Conservation (phyloP, 2,113 vertebrate genomes). For the Apteryx owenii region DNA sequence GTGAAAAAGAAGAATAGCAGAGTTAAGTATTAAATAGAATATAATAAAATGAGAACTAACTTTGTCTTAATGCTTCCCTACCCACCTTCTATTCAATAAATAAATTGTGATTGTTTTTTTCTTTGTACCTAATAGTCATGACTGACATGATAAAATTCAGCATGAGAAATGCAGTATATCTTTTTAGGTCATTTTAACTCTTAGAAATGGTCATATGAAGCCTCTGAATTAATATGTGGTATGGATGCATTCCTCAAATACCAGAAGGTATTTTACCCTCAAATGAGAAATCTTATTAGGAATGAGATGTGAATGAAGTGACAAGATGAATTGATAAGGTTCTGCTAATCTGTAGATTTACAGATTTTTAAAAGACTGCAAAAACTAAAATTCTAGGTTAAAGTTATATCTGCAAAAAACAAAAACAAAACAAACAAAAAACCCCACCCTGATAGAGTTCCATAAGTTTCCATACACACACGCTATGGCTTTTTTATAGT, state of each 20-base stretch:
- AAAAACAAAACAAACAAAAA: too few species aligned
- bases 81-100: background rate
- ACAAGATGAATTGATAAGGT: background rate
- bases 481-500: background rate
- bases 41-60: background rate
- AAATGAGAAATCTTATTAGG: background rate
- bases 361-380: background rate
- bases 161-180: background rate
- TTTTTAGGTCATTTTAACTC: background rate
- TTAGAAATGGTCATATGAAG: background rate
- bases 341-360: background rate
- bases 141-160: background rate
- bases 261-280: background rate
- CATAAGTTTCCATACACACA: background rate
- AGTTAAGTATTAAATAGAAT: background rate
- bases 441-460: too few species aligned
- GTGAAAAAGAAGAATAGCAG: rapidly evolving
- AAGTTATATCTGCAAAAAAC: background rate
- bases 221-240: background rate
- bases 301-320: background rate
- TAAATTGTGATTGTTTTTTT: background rate
- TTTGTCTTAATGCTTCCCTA: background rate
- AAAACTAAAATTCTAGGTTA: background rate
- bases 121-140: background rate
- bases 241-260: background rate